These are phyloP conservation scores for Macrochelys suwanniensis DNA, from an alignment of 2,797 vertebrate species.

Conservation along the genomic window DNA sequence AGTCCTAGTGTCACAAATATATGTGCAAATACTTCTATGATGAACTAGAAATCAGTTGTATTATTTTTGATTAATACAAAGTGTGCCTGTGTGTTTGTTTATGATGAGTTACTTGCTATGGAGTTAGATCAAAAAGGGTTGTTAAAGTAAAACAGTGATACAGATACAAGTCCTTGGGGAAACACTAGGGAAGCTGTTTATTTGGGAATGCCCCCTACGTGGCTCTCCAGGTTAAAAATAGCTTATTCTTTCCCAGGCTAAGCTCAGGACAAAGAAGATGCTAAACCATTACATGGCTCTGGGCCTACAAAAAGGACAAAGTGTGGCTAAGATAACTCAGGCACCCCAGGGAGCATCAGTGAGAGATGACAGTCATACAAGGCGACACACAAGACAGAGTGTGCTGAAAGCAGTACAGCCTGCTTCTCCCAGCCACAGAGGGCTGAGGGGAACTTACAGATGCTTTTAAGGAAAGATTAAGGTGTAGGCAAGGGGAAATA, in stretches of 20 bases:
- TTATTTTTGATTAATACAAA: neutral
- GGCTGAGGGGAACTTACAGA: neutral
- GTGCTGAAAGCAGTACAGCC: neutral
- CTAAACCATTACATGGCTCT: neutral
- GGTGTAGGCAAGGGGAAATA: neutral
- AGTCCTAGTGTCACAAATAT: neutral
- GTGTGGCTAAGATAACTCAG: neutral
- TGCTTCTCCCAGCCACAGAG: neutral
- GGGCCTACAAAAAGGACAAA: neutral
- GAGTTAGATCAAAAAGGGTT: neutral
- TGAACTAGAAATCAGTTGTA: fast-evolving
- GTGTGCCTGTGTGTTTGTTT: fast-evolving
- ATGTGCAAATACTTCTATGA: neutral
- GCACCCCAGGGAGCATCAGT: neutral
- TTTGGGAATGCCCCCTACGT: neutral
- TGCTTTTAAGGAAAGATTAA: neutral
- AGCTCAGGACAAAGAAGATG: neutral
- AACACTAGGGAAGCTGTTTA: neutral
- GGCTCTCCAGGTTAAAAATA: neutral
- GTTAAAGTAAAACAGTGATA: neutral
- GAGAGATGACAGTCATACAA: neutral
- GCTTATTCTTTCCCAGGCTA: neutral
- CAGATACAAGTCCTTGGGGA: neutral
- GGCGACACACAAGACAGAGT: neutral
- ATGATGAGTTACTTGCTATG: fast-evolving